phyloP scores from a whole-genome alignment of 2,888 invertebrate species.

The Dryococelus australis region DNA sequence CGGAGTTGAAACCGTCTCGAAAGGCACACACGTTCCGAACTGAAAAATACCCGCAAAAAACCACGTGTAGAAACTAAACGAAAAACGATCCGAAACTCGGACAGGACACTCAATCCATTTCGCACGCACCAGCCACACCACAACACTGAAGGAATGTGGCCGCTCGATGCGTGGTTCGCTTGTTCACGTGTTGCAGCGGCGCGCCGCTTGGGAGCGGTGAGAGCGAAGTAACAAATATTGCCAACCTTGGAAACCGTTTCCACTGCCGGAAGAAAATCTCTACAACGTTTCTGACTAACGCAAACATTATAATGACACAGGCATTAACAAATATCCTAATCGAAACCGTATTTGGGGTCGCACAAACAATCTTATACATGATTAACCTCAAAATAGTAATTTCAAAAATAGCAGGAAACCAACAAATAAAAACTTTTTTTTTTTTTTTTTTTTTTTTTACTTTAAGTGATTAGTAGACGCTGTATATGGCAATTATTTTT shows the following conservation, averaged over 20 bases:
- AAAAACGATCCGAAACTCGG: conserved; percentile 16
- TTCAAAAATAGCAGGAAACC: too few species aligned
- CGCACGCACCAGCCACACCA: conserved; percentile 10
- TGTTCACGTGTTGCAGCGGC: neutral
- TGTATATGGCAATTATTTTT: too few species aligned
- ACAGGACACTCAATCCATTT: neutral
- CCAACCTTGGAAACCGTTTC: neutral
- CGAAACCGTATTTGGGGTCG: too few species aligned
- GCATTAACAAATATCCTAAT: too few species aligned
- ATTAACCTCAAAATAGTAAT: too few species aligned
- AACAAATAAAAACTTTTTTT: too few species aligned
- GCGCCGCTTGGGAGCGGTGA: neutral
- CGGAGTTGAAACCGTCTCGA: neutral
- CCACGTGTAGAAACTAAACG: neutral
- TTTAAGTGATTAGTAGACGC: too few species aligned
- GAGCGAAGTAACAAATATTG: neutral
- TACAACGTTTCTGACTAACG: too few species aligned
- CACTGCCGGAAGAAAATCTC: neutral
- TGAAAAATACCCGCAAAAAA: neutral
- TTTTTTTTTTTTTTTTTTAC: too few species aligned
- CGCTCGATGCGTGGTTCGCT: conserved; percentile 6
- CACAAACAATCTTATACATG: too few species aligned
- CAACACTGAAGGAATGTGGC: conserved; percentile 11
- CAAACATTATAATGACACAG: too few species aligned
- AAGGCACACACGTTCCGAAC: conserved; percentile 16